Evolutionary conservation across 2,888 invertebrate genomes (phyloP), one percentile per base, ranked within the genome.

Genomic region (Pimpla rufipes): DNA sequence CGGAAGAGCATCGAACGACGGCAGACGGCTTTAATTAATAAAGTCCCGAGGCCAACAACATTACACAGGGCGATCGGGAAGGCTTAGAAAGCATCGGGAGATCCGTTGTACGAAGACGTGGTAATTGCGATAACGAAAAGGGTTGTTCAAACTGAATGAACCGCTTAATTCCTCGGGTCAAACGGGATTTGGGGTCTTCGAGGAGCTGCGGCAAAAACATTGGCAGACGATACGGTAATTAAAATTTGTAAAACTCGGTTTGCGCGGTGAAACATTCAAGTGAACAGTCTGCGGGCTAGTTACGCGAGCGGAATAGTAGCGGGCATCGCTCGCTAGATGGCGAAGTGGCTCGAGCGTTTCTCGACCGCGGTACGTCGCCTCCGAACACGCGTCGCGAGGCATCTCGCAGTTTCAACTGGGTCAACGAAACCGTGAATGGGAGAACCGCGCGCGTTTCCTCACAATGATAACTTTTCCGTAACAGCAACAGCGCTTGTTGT

Each of bases 1-100:
- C 62, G 42, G 50, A 62, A 59, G 42, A 70, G 76, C 71, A 71
- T 66, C 64, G 29, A 16, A 40, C 55, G 23, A n/a, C 64, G 76
- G 42, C 16, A 50, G 47, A n/a, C 23, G 70, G 70, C 71, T 71
- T 71, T 81, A 76, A 81, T 81, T 81, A 76, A 71, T 71, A 76
- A 76, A 71, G 71, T 66, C 66, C 66, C 57, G 70, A 37, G 64
- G 57, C 57, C 47, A 70, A 76, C 66, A 57, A 37, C 55, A 71
- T 75, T 75, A 68, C 52, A 55, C 42, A 23, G 52, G 42, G 23
- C 57, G 55, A 67, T 45, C 42, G 66, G 7, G 40, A 11, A 13
- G 18, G 23, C 21, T 64, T 64, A 8, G 11, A 35, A n/a, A 66
- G 45, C 45, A 6, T 1, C 13, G 42, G 7, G 23, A 42, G 13